Base-by-base conservation (phyloP, 2,888 invertebrate genomes). In the Andrena dorsata region DNA sequence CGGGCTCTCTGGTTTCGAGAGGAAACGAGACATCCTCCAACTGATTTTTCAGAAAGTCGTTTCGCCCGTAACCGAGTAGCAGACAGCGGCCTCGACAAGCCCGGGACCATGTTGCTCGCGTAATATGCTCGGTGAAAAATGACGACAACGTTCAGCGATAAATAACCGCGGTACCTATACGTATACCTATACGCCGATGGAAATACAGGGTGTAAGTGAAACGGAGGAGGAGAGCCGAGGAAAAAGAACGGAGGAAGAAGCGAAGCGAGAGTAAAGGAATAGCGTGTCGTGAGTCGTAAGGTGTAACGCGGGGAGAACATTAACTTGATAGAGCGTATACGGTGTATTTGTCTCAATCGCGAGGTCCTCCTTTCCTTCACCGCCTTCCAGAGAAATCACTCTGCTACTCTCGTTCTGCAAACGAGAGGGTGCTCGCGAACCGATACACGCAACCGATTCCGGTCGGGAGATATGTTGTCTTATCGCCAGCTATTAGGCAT, bases 71-170 rank as follows among this genome's bases (percentile, higher is more conserved):
- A 73, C 51, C 28, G 61, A 64, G 63, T 13, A 26, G 49, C 53
- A 32, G n/a, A 76, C 66, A 49, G 20, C 51, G n/a, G 28, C 10
- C 20, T 10, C 35, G 30, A 16, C 63, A 4, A 32, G 51, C 60
- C 16, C 41, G n/a, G 53, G 47, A 16, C 47, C 49, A 28, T 20
- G 66, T 28, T 35, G 23, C 26, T 23, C 23, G 26, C 53, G 77
- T 85, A 86, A 86, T 80, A 84, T 53, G 76, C 26, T 49, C 60
- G 30, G 79, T 86, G 86, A 86, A 85, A 86, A 86, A 86, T 83
- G 80, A 85, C 80, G 80, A 30, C 68, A 64, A 61, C 76, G 76
- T 69, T 80, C 70, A 28, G 16, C 79, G 76, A 83, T 83, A 85
- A 85, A 83, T 85, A 85, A 86, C 78, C 56, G 20, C 71, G 78